phyloP scores from a whole-genome alignment of 2,113 vertebrate species.

The Octodon degus region DNA sequence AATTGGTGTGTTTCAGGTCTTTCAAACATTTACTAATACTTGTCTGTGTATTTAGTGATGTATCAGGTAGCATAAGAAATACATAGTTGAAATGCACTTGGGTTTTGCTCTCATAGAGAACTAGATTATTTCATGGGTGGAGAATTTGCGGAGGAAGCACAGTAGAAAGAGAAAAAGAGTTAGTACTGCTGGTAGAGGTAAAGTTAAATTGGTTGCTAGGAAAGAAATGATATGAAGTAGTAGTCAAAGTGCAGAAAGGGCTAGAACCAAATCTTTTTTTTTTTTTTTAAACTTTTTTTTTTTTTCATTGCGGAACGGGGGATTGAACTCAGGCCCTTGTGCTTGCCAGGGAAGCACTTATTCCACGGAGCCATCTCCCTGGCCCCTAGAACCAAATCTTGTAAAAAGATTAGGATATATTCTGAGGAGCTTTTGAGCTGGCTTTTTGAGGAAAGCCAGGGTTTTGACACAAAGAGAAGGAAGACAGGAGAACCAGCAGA shows the following conservation, averaged over 20 bases:
- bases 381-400: neutral
- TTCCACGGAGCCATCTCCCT: too few relatives aligned
- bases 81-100: slow-evolving; percentile 19
- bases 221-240: neutral
- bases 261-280: neutral
- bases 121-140: neutral
- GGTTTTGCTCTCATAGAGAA: neutral
- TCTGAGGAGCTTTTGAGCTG: neutral
- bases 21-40: neutral
- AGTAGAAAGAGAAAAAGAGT: neutral
- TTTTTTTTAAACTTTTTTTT: too few relatives aligned
- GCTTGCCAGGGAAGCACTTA: too few relatives aligned
- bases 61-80: neutral
- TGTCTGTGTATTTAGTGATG: neutral
- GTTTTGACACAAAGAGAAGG: neutral
- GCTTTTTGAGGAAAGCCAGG: neutral
- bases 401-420: neutral
- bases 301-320: too few relatives aligned
- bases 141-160: neutral
- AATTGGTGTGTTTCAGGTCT: neutral
- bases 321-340: too few relatives aligned
- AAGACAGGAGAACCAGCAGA: neutral
- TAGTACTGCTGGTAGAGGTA: neutral
- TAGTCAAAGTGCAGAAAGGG: neutral
- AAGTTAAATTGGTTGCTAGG: neutral